Conservation (phyloP, 1,140 invertebrate genomes). For the Drosophila arizonae region DNA sequence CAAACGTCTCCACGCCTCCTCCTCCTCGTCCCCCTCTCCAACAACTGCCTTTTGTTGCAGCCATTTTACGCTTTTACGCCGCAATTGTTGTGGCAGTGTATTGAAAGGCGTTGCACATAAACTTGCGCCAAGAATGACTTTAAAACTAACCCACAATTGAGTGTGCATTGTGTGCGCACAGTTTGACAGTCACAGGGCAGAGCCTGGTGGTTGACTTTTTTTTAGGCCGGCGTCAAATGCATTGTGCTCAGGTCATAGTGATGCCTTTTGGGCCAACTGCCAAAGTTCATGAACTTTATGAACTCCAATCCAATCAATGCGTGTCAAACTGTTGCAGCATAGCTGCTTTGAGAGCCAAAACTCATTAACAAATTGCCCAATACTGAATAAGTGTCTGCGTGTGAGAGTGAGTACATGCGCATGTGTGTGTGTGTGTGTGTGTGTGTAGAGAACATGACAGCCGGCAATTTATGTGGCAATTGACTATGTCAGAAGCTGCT, state of each 20-base stretch:
- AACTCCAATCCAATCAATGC: conserved; percentile 46
- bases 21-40: background rate
- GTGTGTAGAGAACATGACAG: conserved; percentile 36
- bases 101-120: conserved; percentile 69
- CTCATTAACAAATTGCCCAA: conserved; percentile 76
- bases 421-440: background rate
- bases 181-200: conserved; percentile 55
- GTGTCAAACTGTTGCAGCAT: conserved; percentile 20
- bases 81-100: conserved; percentile 70
- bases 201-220: conserved; percentile 18
- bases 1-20: conserved; percentile 15
- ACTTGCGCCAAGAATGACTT: conserved; percentile 66
- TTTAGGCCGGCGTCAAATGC: conserved; percentile 63
- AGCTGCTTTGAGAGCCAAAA: conserved; percentile 31
- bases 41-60: conserved; percentile 45
- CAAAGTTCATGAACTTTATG: conserved; percentile 64
- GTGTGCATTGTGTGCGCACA: conserved; percentile 44
- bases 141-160: conserved; percentile 75
- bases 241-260: conserved; percentile 66
- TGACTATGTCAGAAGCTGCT: conserved; percentile 43
- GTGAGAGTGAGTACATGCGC: background rate
- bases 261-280: conserved; percentile 46
- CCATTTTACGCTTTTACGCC: conserved; percentile 79
- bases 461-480: conserved; percentile 52
- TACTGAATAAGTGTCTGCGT: conserved; percentile 10